phyloP scores from a whole-genome alignment of 2,888 invertebrate genomes.

The Ectropis crepuscularia region DNA sequence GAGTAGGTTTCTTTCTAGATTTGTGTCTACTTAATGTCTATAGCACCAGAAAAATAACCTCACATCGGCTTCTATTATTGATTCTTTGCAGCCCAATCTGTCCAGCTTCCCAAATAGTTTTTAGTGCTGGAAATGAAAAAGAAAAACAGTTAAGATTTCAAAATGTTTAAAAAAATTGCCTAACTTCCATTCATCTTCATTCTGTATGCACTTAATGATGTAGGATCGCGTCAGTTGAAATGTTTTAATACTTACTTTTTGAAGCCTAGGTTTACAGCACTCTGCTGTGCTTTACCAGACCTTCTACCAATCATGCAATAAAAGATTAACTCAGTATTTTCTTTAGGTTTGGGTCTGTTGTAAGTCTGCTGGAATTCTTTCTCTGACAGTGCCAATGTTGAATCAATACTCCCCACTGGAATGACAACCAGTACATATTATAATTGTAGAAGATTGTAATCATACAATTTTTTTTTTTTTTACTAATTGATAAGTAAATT shows the following conservation, averaged over 20 bases:
- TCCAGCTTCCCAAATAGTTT: constrained; percentile 86
- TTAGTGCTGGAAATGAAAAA: constrained; percentile 74
- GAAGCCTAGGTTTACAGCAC: constrained; percentile 84
- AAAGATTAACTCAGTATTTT: constrained; percentile 86
- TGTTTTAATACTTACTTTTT: constrained; percentile 72
- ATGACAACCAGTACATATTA: constrained; percentile 27
- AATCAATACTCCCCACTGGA: constrained; percentile 82
- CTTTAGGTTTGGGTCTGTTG: constrained; percentile 84
- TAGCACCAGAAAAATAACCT: not conserved
- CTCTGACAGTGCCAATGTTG: constrained; percentile 70
- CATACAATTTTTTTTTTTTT: too few relatives aligned
- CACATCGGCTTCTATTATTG: constrained; percentile 8
- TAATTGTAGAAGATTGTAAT: too few relatives aligned
- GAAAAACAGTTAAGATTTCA: not conserved
- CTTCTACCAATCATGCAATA: constrained; percentile 89
- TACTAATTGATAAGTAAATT: too few relatives aligned
- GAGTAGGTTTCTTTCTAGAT: too few relatives aligned
- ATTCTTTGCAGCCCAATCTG: constrained; percentile 79
- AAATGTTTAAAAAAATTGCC: not conserved
- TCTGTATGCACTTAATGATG: too few relatives aligned
- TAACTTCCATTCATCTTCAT: too few relatives aligned
- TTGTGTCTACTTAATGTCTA: not conserved
- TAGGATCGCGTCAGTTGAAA: too few relatives aligned
- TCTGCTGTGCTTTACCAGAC: constrained; percentile 86
- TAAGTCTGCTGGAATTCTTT: constrained; percentile 84